Evolutionary conservation across 2,113 vertebrate genomes (phyloP).

Genomic region (Oncorhynchus mykiss): DNA sequence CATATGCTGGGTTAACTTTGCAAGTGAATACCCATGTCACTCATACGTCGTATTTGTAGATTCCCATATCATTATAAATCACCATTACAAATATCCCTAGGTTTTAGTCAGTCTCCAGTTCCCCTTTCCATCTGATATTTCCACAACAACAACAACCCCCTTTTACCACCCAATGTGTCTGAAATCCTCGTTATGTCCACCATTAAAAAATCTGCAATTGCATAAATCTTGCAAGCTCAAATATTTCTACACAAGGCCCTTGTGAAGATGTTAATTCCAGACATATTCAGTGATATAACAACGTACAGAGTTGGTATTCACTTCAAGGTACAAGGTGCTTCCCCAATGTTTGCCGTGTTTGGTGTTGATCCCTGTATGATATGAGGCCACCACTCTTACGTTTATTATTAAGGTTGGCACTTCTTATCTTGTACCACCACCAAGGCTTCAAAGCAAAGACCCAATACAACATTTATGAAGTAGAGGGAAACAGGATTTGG

Average conservation of each 20-base stretch:
- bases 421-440: neutral
- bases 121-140: neutral
- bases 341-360: neutral
- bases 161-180: too few relatives aligned
- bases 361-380: neutral
- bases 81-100: neutral
- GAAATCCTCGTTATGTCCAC: too few relatives aligned
- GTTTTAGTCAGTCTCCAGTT: neutral
- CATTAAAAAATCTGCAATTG: too few relatives aligned
- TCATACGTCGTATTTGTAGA: neutral
- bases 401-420: neutral
- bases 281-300: neutral
- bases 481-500: neutral
- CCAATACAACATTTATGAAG: slow-evolving; percentile 1
- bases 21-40: neutral
- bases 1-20: neutral
- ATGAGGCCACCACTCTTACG: neutral
- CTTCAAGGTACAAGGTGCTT: neutral
- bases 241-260: too few relatives aligned
- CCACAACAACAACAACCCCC: neutral
- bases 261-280: too few relatives aligned
- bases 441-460: neutral
- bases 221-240: too few relatives aligned
- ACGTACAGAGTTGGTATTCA: neutral
- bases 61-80: slow-evolving; percentile 6